Conservation (phyloP, 2,113 vertebrate genomes). For the Tyto alba region DNA sequence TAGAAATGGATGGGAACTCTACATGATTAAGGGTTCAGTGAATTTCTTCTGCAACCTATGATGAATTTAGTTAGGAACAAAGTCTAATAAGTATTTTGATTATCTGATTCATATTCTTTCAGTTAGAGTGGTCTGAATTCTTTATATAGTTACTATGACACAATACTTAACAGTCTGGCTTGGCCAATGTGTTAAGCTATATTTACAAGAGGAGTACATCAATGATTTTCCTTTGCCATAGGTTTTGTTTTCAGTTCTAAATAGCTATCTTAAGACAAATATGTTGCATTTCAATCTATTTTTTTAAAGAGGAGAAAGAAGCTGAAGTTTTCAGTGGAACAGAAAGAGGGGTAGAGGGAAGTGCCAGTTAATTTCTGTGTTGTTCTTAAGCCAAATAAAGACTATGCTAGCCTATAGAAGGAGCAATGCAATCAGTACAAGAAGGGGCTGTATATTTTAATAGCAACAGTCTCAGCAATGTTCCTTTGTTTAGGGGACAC, state of each 20-base stretch:
- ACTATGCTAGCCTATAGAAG: not conserved
- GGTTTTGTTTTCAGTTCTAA: not conserved
- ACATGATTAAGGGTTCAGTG: not conserved
- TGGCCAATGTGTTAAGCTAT: not conserved
- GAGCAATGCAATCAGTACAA: not conserved
- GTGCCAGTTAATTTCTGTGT: not conserved
- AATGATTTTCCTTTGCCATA: not conserved
- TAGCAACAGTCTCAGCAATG: not conserved
- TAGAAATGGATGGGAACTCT: not conserved
- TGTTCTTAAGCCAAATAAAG: not conserved
- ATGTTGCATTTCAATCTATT: not conserved
- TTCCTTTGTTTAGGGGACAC: not conserved
- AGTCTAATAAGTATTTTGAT: not conserved
- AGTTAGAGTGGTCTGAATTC: not conserved
- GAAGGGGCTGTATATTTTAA: not conserved
- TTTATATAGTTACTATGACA: not conserved
- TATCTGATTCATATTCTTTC: conserved; percentile 6
- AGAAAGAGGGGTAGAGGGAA: not conserved
- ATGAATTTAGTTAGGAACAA: conserved; percentile 2
- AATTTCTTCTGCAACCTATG: not conserved
- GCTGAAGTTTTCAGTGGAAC: not conserved
- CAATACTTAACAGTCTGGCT: not conserved
- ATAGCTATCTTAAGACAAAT: not conserved
- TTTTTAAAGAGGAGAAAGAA: not conserved
- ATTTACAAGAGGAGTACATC: not conserved